These are phyloP conservation scores for Otolemur crassicaudatus DNA, from an alignment of 2,797 vertebrate genomes.

Conservation along the genomic window DNA sequence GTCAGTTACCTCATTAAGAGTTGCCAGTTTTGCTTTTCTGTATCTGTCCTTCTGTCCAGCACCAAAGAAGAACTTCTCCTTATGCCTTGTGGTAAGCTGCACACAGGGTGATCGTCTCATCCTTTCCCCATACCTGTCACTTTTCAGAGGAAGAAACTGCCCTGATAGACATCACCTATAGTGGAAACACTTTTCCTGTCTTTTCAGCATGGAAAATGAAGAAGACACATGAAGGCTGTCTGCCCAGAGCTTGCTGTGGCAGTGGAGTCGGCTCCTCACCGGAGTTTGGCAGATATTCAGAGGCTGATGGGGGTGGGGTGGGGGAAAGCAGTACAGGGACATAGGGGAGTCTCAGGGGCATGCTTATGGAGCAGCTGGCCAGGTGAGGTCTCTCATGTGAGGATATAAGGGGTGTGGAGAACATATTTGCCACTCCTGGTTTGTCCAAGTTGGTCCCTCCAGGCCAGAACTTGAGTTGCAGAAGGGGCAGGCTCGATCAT, in stretches of 20 bases:
- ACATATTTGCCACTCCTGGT: background rate
- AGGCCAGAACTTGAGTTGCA: background rate
- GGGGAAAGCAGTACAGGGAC: too few relatives aligned
- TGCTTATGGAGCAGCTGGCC: background rate
- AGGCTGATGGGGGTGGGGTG: too few relatives aligned
- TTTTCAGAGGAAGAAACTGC: too few relatives aligned
- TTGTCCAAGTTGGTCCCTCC: background rate
- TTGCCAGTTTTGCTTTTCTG: background rate
- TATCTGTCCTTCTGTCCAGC: background rate
- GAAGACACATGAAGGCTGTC: background rate
- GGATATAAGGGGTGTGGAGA: too few relatives aligned
- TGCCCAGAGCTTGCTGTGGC: background rate
- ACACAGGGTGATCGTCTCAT: background rate
- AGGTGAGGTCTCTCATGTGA: too few relatives aligned
- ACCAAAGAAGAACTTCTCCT: background rate
- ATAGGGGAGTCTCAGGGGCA: background rate
- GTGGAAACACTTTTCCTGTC: background rate
- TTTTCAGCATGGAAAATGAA: background rate
- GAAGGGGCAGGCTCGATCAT: background rate
- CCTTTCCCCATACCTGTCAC: background rate
- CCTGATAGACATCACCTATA: background rate
- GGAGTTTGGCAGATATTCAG: background rate
- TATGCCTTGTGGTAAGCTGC: background rate
- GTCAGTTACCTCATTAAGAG: background rate
- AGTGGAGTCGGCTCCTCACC: too few relatives aligned